phyloP scores from a whole-genome alignment of 2,888 invertebrate species.

The Thymelicus lineola region DNA sequence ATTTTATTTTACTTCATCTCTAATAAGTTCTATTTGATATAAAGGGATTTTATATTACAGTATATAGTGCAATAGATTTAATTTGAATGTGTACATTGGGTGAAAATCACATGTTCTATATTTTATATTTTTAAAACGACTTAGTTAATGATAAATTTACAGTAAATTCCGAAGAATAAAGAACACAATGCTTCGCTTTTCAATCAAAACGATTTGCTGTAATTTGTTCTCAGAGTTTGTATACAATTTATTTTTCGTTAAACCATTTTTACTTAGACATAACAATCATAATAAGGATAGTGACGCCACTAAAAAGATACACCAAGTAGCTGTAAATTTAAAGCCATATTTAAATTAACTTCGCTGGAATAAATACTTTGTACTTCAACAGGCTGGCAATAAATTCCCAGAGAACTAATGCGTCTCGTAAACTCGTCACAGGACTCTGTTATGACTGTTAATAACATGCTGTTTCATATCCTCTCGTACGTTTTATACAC shows the following conservation, averaged over 20 bases:
- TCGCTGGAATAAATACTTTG: constrained; percentile 50
- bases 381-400: constrained; percentile 49
- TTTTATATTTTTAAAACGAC: constrained; percentile 55
- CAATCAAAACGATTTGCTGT: constrained; percentile 14
- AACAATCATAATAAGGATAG: constrained; percentile 6
- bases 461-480: constrained; percentile 40
- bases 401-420: constrained; percentile 46
- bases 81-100: constrained; percentile 75
- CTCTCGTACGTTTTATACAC: constrained; percentile 10
- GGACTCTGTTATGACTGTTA: constrained; percentile 42
- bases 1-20: constrained; percentile 59
- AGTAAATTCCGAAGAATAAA: constrained; percentile 29
- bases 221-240: constrained; percentile 4
- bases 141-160: constrained; percentile 27
- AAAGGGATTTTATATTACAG: constrained; percentile 74
- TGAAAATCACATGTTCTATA: constrained; percentile 68
- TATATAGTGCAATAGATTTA: constrained; percentile 68
- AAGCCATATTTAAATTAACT: constrained; percentile 37
- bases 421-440: constrained; percentile 40
- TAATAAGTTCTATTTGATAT: constrained; percentile 70
- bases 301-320: constrained; percentile 14
- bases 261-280: constrained; percentile 14
- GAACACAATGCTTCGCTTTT: constrained; percentile 30
- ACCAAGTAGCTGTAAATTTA: constrained; percentile 34
- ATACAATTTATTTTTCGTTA: constrained; percentile 12